Evolutionary conservation across 37 sponge, comb jelly and placozoan genomes (phyloP).

Genomic region (Bolinopsis microptera): DNA sequence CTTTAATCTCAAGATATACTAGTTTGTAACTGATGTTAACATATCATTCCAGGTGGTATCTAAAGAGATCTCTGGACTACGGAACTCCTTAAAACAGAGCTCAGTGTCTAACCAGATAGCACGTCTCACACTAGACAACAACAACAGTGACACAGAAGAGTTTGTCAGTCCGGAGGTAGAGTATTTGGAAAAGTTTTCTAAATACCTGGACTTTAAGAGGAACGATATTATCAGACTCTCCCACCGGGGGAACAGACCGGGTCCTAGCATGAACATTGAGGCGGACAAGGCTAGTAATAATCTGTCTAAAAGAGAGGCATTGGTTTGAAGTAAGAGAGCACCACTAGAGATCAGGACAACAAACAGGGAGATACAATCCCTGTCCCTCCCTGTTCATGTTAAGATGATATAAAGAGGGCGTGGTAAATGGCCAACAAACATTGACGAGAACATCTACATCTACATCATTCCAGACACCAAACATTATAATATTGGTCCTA

Average conservation of each 20-base stretch:
- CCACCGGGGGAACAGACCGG: background rate
- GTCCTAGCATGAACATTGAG: background rate
- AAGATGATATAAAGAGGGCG: too few relatives aligned
- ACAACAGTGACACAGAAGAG: background rate
- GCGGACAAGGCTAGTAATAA: background rate
- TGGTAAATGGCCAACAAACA: too few relatives aligned
- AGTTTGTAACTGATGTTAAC: too few relatives aligned
- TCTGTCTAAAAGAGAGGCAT: background rate
- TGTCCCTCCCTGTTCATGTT: too few relatives aligned
- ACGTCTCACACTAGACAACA: background rate
- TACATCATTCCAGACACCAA: too few relatives aligned
- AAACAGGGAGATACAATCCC: too few relatives aligned
- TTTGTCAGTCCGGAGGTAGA: conserved; percentile 52
- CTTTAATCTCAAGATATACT: too few relatives aligned
- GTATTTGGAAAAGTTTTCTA: conserved; percentile 16
- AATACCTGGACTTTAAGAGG: conserved; percentile 57
- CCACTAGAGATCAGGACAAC: too few relatives aligned
- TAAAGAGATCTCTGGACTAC: background rate
- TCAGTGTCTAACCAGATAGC: background rate
- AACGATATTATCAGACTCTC: conserved; percentile 37
- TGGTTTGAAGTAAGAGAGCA: background rate
- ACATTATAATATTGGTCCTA: too few relatives aligned
- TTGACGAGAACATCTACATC: too few relatives aligned
- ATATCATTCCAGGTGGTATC: conserved; percentile 14
- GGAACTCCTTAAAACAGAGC: conserved; percentile 25